Conservation (phyloP, 2,113 vertebrate genomes). For the Tauraco erythrolophus region DNA sequence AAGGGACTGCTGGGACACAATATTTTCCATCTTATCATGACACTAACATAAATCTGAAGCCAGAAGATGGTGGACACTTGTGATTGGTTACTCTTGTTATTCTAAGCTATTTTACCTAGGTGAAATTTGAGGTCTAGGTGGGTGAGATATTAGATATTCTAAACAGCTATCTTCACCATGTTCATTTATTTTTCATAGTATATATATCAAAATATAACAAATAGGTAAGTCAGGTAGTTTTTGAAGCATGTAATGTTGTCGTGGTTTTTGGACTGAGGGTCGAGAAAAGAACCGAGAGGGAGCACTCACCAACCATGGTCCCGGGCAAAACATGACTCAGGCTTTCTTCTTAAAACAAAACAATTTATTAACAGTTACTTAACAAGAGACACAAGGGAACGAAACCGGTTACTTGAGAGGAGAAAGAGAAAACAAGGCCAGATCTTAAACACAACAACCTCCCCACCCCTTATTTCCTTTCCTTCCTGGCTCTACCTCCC, state of each 20-base stretch:
- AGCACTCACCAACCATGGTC: no score
- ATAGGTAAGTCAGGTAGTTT: neutral
- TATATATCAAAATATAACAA: neutral
- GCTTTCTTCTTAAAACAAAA: no score
- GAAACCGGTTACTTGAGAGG: no score
- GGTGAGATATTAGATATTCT: neutral
- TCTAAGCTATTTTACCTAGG: neutral
- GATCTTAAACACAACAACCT: no score
- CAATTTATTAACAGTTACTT: no score
- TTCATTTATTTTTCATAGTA: neutral
- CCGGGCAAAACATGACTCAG: no score
- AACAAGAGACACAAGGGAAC: no score
- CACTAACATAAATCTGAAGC: neutral
- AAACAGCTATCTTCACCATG: neutral
- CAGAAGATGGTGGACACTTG: neutral
- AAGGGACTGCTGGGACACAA: neutral
- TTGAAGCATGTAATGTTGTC: neutral
- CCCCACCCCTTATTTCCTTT: no score
- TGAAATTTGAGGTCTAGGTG: neutral
- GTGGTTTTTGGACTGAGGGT: no score
- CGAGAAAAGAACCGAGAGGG: no score
- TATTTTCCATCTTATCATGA: neutral
- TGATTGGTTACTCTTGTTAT: neutral
- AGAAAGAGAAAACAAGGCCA: no score
- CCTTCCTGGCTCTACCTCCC: no score